Evolutionary conservation across 2,113 vertebrate genomes (phyloP).

Genomic region (Prolemur simus): DNA sequence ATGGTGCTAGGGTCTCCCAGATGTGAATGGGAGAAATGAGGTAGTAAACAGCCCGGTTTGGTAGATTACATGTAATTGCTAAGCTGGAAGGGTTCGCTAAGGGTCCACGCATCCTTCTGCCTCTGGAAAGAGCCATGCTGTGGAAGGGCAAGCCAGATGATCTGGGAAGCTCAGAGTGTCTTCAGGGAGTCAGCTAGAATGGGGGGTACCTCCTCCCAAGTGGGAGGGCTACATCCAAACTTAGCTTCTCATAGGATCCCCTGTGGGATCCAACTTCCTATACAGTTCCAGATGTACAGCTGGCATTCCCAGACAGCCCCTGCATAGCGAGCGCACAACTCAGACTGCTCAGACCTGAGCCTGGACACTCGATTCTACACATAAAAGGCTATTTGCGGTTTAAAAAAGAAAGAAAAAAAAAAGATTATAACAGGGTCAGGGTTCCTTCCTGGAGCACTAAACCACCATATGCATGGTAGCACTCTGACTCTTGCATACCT

Average conservation of each 20-base stretch:
- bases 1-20: neutral
- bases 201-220: too few species aligned
- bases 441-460: neutral
- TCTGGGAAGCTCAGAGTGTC: neutral
- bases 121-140: neutral
- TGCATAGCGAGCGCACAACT: neutral
- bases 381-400: neutral
- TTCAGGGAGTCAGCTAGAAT: neutral
- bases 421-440: neutral
- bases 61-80: neutral
- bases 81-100: neutral
- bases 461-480: rapidly evolving
- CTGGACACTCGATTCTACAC: neutral
- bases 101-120: neutral
- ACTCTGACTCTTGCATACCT: too few species aligned
- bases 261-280: neutral
- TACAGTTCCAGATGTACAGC: neutral
- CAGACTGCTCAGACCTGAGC: neutral
- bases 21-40: neutral
- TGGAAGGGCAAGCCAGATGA: neutral
- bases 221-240: neutral
- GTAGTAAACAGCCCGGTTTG: neutral
- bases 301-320: neutral
- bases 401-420: neutral
- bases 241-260: neutral